phyloP scores from a whole-genome alignment of 1,140 invertebrate genomes.

The Ceratina australensis region DNA sequence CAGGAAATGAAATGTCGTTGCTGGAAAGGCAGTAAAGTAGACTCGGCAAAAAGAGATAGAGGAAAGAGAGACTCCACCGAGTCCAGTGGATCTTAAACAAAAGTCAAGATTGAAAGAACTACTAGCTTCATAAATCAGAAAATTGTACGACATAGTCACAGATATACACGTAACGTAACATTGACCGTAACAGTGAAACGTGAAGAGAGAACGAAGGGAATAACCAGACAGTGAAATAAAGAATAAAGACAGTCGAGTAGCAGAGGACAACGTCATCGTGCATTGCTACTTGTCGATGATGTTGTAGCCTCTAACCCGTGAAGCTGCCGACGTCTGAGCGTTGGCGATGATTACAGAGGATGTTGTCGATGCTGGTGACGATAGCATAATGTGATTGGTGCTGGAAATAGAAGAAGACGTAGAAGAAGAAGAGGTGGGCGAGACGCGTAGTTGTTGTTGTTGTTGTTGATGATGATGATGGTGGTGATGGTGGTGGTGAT shows the following conservation, averaged over 20 bases:
- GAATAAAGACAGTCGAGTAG: conserved; percentile 20
- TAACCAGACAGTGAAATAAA: neutral
- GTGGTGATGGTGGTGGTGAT: conserved; percentile 24
- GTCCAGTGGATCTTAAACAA: no score
- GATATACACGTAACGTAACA: neutral
- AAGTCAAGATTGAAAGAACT: neutral
- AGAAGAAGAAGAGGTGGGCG: conserved; percentile 71
- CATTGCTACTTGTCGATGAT: conserved; percentile 60
- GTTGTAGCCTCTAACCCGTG: conserved; percentile 75
- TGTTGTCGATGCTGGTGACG: conserved; percentile 66
- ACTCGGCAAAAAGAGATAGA: neutral
- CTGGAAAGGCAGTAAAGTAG: neutral
- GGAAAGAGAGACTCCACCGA: neutral
- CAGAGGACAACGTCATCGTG: conserved; percentile 55
- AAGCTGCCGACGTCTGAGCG: conserved; percentile 68
- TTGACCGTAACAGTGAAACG: neutral
- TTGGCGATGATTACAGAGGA: conserved; percentile 64
- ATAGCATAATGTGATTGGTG: conserved; percentile 76
- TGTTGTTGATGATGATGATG: conserved; percentile 57
- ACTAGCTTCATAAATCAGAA: neutral
- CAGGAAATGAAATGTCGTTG: conserved; percentile 39
- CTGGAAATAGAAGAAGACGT: conserved; percentile 77
- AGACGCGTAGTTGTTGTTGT: conserved; percentile 58
- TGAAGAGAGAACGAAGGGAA: neutral
- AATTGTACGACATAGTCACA: neutral